Evolutionary conservation across 2,888 invertebrate species (phyloP), one percentile per base, ranked within the genome.

Genomic region (Acleris emargana): DNA sequence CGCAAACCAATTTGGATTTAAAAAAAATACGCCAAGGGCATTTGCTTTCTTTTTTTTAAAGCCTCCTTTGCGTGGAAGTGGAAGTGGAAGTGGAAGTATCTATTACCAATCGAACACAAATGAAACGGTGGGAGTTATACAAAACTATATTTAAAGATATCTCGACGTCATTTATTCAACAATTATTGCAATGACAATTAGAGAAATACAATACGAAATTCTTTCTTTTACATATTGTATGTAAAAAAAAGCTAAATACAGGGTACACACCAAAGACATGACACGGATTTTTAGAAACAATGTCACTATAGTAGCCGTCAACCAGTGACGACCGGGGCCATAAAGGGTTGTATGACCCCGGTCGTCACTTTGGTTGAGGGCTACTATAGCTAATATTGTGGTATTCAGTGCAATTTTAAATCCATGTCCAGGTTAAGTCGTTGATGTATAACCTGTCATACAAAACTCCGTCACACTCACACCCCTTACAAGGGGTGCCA

Each of bases 81-180:
- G n/a, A n/a, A n/a, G n/a, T n/a, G n/a, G n/a, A n/a, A n/a, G 22
- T 22, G 0, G 4, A 3, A 22, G 2, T 25, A 5, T 25, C 5
- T 6, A 25, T 25, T 6, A 6, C 25, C 25, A 25, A 25, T 6
- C 1, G 25, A 25, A 6, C 25, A 25, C 25, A 25, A 25, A 6
- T 6, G 6, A 25, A 25, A 25, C 25, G 3, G 22, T 25, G 25
- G 25, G 25, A 25, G 6, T 38, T 13, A 62, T 76, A 74, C 71
- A 75, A 79, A 76, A 80, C 68, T 69, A 60, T 17, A 60, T 22
- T 63, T 62, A 68, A 75, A 75, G 73, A 73, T 71, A 78, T 80
- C 80, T 71, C 72, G 72, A 82, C 51, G 45, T 45, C 57, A 61
- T 66, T 81, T 86, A 82, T 81, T 84, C 80, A 86, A 84, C 82